Evolutionary conservation across 2,888 invertebrate species (phyloP).

Genomic region (Charanyca ferruginea): DNA sequence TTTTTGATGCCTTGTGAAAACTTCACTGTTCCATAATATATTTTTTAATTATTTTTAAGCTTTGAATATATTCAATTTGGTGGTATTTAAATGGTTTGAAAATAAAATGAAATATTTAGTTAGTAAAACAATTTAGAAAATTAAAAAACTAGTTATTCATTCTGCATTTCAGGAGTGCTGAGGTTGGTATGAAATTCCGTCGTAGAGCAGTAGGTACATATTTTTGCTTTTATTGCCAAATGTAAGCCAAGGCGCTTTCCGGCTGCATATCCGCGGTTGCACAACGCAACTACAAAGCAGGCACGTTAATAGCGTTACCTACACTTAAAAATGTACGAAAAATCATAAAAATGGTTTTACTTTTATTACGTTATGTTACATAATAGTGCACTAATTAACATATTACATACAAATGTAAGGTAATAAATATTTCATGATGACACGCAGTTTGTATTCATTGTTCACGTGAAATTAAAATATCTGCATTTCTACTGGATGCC

Average conservation of each 20-base stretch:
- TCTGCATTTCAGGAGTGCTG: conserved; percentile 13
- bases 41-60: too few species aligned
- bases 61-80: too few species aligned
- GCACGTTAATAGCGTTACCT: conserved; percentile 3
- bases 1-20: too few species aligned
- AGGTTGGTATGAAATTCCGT: conserved; percentile 31
- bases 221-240: conserved; percentile 47
- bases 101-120: too few species aligned
- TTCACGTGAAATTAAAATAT: conserved; percentile 6
- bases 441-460: conserved; percentile 17
- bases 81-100: too few species aligned
- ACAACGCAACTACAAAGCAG: conserved; percentile 1
- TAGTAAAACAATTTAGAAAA: neutral
- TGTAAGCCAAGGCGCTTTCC: conserved; percentile 33
- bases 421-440: conserved; percentile 38
- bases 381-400: conserved; percentile 51
- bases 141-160: conserved; percentile 8
- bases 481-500: neutral
- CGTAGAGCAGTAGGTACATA: conserved; percentile 18
- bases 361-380: conserved; percentile 31
- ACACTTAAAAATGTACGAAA: conserved; percentile 16
- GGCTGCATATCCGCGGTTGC: conserved; percentile 14
- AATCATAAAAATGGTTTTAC: conserved; percentile 21
- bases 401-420: conserved; percentile 48
- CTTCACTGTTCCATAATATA: too few species aligned